phyloP scores from a whole-genome alignment of 2,113 vertebrate species.

The Isichthys henryi region DNA sequence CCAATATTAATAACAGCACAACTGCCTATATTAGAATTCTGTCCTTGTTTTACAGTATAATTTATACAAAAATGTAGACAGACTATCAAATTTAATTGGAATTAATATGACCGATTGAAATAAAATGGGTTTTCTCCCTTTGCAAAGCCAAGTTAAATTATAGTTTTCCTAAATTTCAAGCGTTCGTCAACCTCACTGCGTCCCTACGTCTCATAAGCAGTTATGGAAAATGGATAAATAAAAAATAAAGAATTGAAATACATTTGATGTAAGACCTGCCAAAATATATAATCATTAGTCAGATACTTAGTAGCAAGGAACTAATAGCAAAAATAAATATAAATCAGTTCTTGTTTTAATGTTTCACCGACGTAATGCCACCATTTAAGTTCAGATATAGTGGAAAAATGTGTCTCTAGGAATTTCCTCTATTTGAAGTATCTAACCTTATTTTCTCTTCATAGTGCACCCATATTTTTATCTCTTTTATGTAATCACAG shows the following conservation, averaged over 20 bases:
- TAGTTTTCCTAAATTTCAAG: background rate
- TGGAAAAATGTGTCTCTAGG: background rate
- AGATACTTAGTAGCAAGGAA: background rate
- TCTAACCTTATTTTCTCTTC: background rate
- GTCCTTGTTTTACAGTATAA: background rate
- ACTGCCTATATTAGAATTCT: background rate
- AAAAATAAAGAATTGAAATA: background rate
- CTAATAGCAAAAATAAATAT: background rate
- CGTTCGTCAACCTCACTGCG: background rate
- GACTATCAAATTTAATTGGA: background rate
- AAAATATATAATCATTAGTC: background rate
- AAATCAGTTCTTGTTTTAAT: background rate
- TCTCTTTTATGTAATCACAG: background rate
- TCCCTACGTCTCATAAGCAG: background rate
- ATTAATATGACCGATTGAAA: background rate
- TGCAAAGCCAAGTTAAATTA: background rate
- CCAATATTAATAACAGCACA: background rate
- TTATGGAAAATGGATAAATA: background rate
- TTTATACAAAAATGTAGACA: background rate
- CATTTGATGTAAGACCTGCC: background rate
- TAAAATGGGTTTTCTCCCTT: background rate
- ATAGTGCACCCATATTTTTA: background rate
- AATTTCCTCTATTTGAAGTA: background rate
- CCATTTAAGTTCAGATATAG: background rate
- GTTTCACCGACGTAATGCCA: background rate